A percentile compares a stretch with the other conserved stretches of the same genome.
These are phyloP conservation scores for Esox masquinongy DNA, from an alignment of 2,797 vertebrate species.

Conservation along the genomic window DNA sequence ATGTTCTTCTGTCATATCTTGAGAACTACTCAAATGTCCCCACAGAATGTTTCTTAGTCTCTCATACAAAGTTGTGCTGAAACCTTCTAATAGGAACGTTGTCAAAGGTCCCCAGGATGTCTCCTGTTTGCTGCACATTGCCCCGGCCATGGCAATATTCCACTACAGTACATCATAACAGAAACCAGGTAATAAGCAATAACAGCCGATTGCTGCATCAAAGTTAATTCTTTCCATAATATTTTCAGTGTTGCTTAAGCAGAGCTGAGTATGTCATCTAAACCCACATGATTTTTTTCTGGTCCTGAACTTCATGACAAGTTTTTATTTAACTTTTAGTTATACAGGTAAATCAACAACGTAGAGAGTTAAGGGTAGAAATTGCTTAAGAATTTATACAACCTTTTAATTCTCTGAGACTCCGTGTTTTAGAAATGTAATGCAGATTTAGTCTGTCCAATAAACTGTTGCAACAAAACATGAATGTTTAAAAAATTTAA, in stretches of 20 bases:
- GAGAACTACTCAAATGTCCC: too few species aligned
- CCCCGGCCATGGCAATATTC: slow-evolving; percentile 51
- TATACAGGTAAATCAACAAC: slow-evolving; percentile 21
- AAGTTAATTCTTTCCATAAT: slow-evolving; percentile 38
- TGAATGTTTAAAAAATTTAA: too few species aligned
- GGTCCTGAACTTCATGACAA: slow-evolving; percentile 28
- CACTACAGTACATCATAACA: slow-evolving; percentile 23
- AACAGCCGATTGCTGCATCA: slow-evolving; percentile 40
- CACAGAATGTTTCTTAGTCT: too few species aligned
- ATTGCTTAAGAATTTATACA: slow-evolving; percentile 54
- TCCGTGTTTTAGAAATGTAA: slow-evolving; percentile 32
- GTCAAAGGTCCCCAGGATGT: too few species aligned
- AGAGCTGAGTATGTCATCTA: slow-evolving; percentile 22
- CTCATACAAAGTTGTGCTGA: too few species aligned
- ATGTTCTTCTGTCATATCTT: too few species aligned
- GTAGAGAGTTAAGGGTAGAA: slow-evolving; percentile 55
- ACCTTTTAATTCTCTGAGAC: slow-evolving; percentile 61
- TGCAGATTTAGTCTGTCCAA: slow-evolving; percentile 63
- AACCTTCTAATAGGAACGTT: too few species aligned
- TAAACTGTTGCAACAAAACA: slow-evolving; percentile 57
- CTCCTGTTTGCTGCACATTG: neutral
- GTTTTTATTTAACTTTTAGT: too few species aligned
- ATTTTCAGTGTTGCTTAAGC: slow-evolving; percentile 43
- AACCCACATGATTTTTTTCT: slow-evolving; percentile 42
- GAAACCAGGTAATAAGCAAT: neutral